Conservation (phyloP, 2,888 invertebrate species). For the Chloromyia formosa region DNA sequence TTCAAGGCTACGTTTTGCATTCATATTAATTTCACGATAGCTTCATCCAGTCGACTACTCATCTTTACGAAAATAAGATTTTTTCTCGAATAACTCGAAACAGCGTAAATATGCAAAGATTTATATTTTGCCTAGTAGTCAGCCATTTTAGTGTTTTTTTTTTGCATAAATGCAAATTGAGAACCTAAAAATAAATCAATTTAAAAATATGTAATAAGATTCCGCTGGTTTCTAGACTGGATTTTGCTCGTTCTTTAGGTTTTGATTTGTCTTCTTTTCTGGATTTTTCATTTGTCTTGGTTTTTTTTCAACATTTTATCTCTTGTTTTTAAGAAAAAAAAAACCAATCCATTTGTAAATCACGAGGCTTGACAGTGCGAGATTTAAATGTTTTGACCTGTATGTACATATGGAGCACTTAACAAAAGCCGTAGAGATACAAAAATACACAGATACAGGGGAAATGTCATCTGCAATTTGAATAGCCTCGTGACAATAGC, state of each 20-base stretch:
- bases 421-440: neutral
- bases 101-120: neutral
- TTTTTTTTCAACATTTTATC: no score
- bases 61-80: no score
- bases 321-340: neutral
- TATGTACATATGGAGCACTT: neutral
- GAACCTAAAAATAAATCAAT: neutral
- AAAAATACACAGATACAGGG: neutral
- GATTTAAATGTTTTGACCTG: constrained; percentile 1
- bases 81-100: no score
- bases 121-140: neutral
- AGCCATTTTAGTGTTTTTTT: no score
- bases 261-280: neutral
- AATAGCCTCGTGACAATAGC: neutral
- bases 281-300: neutral
- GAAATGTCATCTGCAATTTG: constrained; percentile 32
- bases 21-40: no score
- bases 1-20: no score
- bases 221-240: neutral
- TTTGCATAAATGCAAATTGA: constrained; percentile 3
- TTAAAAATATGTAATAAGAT: constrained; percentile 16
- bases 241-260: neutral
- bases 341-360: neutral
- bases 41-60: no score
- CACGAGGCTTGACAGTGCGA: neutral